Percentiles rank a stretch among this genome's conserved stretches.
phyloP scores from a whole-genome alignment of 2,797 vertebrate genomes.

The Scleropages formosus region DNA sequence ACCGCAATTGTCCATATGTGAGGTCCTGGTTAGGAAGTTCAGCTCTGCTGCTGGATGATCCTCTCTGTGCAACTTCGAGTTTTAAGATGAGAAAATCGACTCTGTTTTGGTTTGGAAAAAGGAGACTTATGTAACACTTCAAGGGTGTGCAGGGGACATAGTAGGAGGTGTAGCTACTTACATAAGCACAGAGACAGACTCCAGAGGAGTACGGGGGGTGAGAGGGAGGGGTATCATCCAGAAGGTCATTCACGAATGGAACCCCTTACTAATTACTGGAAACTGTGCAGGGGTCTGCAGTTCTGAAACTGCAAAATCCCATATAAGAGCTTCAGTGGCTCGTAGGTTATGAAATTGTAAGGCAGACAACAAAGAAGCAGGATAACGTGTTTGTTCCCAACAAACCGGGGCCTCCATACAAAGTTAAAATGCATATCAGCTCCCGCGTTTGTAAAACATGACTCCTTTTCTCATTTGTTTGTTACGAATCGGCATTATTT shows the following conservation, averaged over 20 bases:
- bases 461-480: too few relatives aligned
- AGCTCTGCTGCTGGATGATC: background rate
- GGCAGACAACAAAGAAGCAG: too few relatives aligned
- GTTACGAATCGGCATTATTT: too few relatives aligned
- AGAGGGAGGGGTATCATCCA: background rate
- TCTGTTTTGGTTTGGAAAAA: background rate
- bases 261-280: background rate
- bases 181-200: conserved; percentile 10
- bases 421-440: too few relatives aligned
- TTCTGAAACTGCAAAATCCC: too few relatives aligned
- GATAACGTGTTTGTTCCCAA: too few relatives aligned
- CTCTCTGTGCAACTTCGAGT: background rate
- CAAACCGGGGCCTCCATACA: too few relatives aligned
- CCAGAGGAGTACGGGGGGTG: background rate
- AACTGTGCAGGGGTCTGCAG: background rate
- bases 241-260: too few relatives aligned
- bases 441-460: too few relatives aligned
- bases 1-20: background rate
- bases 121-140: background rate
- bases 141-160: background rate
- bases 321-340: too few relatives aligned
- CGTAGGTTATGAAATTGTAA: too few relatives aligned
- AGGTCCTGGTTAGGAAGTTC: background rate
- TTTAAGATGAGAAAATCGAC: conserved; percentile 2
- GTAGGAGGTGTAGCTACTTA: background rate